These are phyloP conservation scores for Lipotes vexillifer DNA, from an alignment of 2,113 vertebrate genomes.

Conservation along the genomic window DNA sequence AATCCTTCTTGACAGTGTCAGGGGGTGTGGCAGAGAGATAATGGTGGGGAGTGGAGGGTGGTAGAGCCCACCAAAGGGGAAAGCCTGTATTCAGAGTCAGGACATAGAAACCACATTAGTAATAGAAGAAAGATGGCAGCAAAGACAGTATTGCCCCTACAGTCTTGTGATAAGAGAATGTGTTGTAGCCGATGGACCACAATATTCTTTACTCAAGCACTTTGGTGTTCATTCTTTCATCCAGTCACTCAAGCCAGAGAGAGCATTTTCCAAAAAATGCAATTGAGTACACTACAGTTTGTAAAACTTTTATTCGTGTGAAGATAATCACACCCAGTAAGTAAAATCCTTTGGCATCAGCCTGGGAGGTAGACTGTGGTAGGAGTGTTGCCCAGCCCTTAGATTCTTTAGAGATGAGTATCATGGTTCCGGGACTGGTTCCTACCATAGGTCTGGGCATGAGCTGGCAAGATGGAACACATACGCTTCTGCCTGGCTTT, in stretches of 20 bases:
- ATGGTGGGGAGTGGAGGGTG: neutral
- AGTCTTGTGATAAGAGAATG: neutral
- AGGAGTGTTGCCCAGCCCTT: no score
- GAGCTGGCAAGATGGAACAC: neutral
- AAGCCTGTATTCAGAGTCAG: fast-evolving
- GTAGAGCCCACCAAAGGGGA: fast-evolving
- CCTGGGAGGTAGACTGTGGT: neutral
- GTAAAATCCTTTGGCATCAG: neutral
- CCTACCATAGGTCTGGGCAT: fast-evolving
- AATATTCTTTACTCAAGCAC: fast-evolving
- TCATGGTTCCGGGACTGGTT: fast-evolving
- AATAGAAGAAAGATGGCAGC: fast-evolving
- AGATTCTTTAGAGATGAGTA: neutral
- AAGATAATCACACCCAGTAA: neutral
- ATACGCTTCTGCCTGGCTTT: fast-evolving
- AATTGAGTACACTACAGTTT: fast-evolving
- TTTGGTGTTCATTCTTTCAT: neutral
- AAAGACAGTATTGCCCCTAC: fast-evolving
- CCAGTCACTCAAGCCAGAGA: neutral
- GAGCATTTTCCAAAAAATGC: neutral
- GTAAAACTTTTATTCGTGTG: neutral
- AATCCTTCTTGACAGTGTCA: fast-evolving
- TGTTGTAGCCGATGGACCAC: fast-evolving
- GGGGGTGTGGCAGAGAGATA: fast-evolving
- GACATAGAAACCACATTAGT: fast-evolving